Base-by-base conservation (phyloP, 2,797 vertebrate genomes). In the Sebastes steindachneri region DNA sequence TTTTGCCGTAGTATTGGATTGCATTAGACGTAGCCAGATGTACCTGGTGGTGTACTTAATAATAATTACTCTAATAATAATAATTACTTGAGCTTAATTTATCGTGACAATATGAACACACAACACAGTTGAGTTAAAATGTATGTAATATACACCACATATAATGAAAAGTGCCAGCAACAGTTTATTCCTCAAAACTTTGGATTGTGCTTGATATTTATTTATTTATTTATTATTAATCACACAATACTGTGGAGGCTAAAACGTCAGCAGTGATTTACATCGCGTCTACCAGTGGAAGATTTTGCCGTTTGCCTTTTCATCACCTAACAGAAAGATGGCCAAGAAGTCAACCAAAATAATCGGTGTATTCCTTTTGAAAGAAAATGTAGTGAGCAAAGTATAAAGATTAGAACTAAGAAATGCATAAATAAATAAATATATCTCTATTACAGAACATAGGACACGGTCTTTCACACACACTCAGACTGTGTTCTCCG, bases 351-450 rank as follows among this genome's bases (percentile, higher is more conserved):
- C 31, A 37, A 28, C 33, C 21, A 68, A 53, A 41, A 35, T 3
- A 25, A 19, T 31, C 3, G 3, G 11, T 67, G 67, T 57, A 71
- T 55, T 77, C 68, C 4, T 73, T 73, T 51, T 51, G 9, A 79
- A 71, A 73, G 26, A 73, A 75, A 83, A 65, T 21, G 0, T 7
- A 68, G 29, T 54, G 77, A 68, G 70, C 25, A 60, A 75, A 58
- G 5, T 53, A 68, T 55, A 72, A 74, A 77, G 64, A 82, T 78
- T 63, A 9, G 75, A 90, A 75, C 60, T 58, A 79, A 79, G 23
- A 78, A 89, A 88, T 73, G 63, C 81, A 89, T 89, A 90, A 94
- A 95, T 94, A 93, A 95, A 95, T 93, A 93, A 86, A 91, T 89
- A 92, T 71, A 66, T 68, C 54, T 88, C 72, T 82, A 33, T 80